Evolutionary conservation across 2,888 invertebrate species (phyloP).

Genomic region (Meteorus cinctellus): DNA sequence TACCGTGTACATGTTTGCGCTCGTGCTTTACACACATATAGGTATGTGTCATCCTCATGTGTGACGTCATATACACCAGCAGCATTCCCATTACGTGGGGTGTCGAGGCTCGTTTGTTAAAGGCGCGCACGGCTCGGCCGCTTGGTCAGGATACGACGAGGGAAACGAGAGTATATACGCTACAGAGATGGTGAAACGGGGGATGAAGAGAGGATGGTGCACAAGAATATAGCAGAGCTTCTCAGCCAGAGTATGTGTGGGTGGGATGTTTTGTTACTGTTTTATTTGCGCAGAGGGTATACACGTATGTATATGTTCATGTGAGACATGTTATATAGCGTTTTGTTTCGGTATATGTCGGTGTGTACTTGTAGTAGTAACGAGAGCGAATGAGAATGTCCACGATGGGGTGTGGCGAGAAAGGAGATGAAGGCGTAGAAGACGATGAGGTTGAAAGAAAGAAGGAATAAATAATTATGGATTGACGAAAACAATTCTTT

Average conservation of each 20-base stretch:
- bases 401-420: constrained; percentile 46
- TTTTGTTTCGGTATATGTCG: constrained; percentile 45
- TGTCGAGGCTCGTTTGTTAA: constrained; percentile 70
- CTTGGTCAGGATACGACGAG: constrained; percentile 50
- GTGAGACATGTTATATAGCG: constrained; percentile 60
- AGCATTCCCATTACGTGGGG: constrained; percentile 66
- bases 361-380: constrained; percentile 37
- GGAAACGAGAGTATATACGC: constrained; percentile 42
- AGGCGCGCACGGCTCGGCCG: constrained; percentile 53
- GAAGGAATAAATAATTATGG: constrained; percentile 37
- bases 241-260: constrained; percentile 16
- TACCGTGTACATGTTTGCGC: constrained; percentile 48
- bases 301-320: constrained; percentile 50
- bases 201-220: constrained; percentile 22
- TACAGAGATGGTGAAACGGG: constrained; percentile 20
- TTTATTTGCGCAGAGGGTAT: constrained; percentile 60
- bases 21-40: constrained; percentile 35
- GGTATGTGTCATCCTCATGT: constrained; percentile 54
- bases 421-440: constrained; percentile 40
- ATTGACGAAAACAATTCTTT: constrained; percentile 52
- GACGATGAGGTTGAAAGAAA: constrained; percentile 15
- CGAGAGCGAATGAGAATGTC: constrained; percentile 39
- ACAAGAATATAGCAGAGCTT: constrained; percentile 18
- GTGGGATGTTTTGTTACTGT: constrained; percentile 66
- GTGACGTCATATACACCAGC: constrained; percentile 64